Percentiles rank a stretch among this genome's conserved stretches.
Evolutionary conservation across 1,140 invertebrate species (phyloP).

Genomic region (Pogonognathellus flavescens): DNA sequence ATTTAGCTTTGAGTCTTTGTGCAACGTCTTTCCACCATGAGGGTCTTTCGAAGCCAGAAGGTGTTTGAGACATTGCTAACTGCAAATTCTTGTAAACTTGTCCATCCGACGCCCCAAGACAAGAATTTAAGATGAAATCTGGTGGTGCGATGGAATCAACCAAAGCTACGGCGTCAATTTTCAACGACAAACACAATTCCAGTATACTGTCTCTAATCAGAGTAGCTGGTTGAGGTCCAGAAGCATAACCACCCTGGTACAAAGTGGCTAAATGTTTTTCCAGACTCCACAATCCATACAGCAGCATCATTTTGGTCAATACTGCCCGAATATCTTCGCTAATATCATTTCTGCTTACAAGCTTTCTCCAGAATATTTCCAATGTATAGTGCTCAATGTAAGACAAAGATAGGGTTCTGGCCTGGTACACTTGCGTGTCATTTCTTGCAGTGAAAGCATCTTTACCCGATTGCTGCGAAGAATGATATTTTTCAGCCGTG

Average conservation of each 20-base stretch:
- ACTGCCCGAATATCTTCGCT: conserved; percentile 69
- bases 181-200: conserved; percentile 76
- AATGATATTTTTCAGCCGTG: conserved; percentile 76
- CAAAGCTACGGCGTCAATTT: conserved; percentile 82
- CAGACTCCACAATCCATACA: conserved; percentile 75
- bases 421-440: conserved; percentile 87
- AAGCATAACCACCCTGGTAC: conserved; percentile 71
- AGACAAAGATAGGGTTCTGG: conserved; percentile 80
- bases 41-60: conserved; percentile 80
- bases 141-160: conserved; percentile 88
- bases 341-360: conserved; percentile 70
- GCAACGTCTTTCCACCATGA: conserved; percentile 84
- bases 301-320: conserved; percentile 67
- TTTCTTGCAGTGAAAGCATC: conserved; percentile 83
- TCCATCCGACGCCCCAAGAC: conserved; percentile 85
- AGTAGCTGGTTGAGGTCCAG: conserved; percentile 63
- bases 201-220: conserved; percentile 77
- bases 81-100: conserved; percentile 89
- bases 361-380: conserved; percentile 72
- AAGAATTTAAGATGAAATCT: conserved; percentile 87
- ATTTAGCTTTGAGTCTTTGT: conserved; percentile 59
- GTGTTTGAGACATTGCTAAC: conserved; percentile 79
- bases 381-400: conserved; percentile 80
- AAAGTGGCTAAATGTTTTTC: conserved; percentile 71
- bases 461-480: conserved; percentile 71